These are phyloP conservation scores for Melolontha melolontha DNA, from an alignment of 2,888 invertebrate genomes.

Conservation along the genomic window DNA sequence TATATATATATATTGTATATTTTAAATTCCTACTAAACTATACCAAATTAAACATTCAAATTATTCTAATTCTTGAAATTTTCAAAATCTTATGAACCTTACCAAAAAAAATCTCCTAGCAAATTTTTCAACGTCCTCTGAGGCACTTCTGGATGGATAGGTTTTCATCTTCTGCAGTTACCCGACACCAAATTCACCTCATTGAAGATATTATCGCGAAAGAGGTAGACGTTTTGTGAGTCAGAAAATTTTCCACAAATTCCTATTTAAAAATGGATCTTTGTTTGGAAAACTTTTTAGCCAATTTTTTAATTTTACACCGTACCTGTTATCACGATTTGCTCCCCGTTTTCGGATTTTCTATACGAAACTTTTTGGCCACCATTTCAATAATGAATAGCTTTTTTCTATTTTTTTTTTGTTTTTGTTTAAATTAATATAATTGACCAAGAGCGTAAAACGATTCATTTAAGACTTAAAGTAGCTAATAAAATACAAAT, in stretches of 20 bases:
- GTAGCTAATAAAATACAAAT: neutral
- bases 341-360: slow-evolving; percentile 70
- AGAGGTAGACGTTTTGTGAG: slow-evolving; percentile 78
- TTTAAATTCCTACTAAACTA: too few relatives aligned
- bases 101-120: slow-evolving; percentile 72
- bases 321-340: slow-evolving; percentile 72
- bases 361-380: neutral
- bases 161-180: slow-evolving; percentile 81
- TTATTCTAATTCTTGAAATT: too few relatives aligned
- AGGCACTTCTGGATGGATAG: slow-evolving; percentile 71
- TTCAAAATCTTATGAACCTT: neutral
- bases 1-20: too few relatives aligned
- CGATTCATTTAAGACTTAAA: too few relatives aligned
- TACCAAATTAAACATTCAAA: too few relatives aligned
- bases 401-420: too few relatives aligned
- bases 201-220: slow-evolving; percentile 77
- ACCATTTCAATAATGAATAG: neutral
- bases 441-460: too few relatives aligned
- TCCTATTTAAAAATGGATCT: slow-evolving; percentile 68
- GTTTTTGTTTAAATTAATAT: too few relatives aligned
- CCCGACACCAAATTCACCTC: slow-evolving; percentile 88
- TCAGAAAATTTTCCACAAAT: slow-evolving; percentile 80
- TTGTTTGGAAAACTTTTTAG: neutral
- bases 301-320: neutral
- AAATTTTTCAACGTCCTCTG: slow-evolving; percentile 70